These are phyloP conservation scores for Sula dactylatra DNA, from an alignment of 2,113 vertebrate species.

Conservation along the genomic window DNA sequence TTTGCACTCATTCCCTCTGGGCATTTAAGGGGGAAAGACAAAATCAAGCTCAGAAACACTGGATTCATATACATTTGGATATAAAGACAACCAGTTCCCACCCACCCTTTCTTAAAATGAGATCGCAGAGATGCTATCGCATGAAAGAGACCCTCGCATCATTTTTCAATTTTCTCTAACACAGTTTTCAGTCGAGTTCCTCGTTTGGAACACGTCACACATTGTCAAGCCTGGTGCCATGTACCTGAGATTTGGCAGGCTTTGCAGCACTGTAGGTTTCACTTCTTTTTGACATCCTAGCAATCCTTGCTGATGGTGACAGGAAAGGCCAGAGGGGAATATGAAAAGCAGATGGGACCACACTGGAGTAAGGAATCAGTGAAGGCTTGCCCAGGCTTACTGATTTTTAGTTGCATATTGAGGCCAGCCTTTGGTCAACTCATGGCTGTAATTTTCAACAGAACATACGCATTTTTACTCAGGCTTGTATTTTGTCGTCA, in stretches of 20 bases:
- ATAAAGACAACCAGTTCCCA: not conserved
- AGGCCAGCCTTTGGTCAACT: not conserved
- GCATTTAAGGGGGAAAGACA: not conserved
- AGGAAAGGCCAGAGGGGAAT: not conserved
- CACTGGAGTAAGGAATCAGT: not conserved
- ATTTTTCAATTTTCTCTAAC: not conserved
- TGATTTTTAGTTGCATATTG: not conserved
- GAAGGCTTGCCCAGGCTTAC: not conserved
- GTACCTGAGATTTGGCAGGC: not conserved
- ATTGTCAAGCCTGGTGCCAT: not conserved
- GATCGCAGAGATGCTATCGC: not conserved
- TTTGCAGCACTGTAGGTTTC: not conserved
- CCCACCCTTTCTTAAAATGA: not conserved
- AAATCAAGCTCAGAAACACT: not conserved
- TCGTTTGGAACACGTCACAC: not conserved
- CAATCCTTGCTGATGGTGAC: not conserved
- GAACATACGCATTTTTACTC: not conserved
- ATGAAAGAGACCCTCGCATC: not conserved
- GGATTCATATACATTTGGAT: not conserved
- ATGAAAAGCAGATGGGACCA: not conserved
- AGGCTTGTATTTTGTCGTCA: not conserved
- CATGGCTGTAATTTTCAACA: not conserved
- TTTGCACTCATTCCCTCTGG: not conserved
- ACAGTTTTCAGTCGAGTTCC: not conserved
- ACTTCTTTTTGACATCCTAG: not conserved